Conservation (phyloP, 1,140 invertebrate genomes). For the Vollenhovia emeryi region DNA sequence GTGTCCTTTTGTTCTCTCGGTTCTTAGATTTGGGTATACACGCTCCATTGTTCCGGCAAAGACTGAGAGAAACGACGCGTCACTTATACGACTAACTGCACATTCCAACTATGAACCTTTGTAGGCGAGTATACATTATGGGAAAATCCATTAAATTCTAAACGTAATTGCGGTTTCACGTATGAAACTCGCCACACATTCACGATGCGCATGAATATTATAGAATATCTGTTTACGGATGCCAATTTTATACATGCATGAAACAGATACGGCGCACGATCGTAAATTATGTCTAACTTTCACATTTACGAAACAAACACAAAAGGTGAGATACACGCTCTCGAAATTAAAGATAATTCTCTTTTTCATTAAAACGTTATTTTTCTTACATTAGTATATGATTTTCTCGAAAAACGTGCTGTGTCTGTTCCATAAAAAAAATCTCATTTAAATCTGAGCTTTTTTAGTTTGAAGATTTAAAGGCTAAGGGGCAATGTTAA, state of each 20-base stretch:
- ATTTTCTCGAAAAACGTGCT: not conserved
- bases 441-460: not conserved
- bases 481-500: not conserved
- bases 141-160: constrained; percentile 54
- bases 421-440: not conserved
- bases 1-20: constrained; percentile 28
- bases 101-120: constrained; percentile 42
- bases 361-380: not conserved
- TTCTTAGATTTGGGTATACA: constrained; percentile 49
- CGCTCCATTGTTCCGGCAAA: constrained; percentile 37
- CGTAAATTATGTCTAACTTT: constrained; percentile 16
- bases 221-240: constrained; percentile 31
- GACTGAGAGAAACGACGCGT: constrained; percentile 38
- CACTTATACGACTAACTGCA: constrained; percentile 40
- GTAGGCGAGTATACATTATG: constrained; percentile 26
- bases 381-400: not conserved
- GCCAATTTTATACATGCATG: constrained; percentile 12
- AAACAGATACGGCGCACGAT: not conserved
- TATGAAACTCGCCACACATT: constrained; percentile 45
- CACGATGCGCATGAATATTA: constrained; percentile 41
- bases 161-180: constrained; percentile 41
- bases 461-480: not conserved
- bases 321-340: not conserved
- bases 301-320: constrained; percentile 11
- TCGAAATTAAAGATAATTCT: not conserved